Conservation (phyloP, 2,797 vertebrate genomes). For the Tangara arthus region DNA sequence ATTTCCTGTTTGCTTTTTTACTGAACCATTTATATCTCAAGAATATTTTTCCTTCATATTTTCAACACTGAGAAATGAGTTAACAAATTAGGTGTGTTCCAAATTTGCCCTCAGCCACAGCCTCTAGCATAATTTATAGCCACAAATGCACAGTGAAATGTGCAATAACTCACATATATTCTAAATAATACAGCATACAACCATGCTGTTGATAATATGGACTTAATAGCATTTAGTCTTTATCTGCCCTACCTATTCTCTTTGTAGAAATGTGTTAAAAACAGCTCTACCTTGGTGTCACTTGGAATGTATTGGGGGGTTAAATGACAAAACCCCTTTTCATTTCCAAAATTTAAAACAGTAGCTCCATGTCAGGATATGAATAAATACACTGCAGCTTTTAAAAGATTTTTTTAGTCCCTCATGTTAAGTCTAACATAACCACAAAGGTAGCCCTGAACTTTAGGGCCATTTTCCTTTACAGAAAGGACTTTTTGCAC, state of each 20-base stretch:
- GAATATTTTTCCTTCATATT: conserved; percentile 3
- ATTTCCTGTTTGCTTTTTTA: neutral
- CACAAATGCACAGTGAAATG: neutral
- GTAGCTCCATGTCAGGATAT: neutral
- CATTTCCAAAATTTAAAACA: neutral
- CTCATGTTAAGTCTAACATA: neutral
- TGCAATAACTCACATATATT: neutral
- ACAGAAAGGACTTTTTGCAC: neutral
- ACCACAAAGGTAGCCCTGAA: neutral
- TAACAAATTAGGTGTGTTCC: conserved; percentile 21
- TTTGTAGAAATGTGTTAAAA: neutral
- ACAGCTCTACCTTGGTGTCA: neutral
- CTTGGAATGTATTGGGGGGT: neutral
- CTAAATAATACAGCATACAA: neutral
- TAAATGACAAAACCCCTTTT: neutral
- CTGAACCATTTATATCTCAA: conserved; percentile 14
- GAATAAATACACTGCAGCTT: neutral
- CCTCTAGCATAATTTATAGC: neutral
- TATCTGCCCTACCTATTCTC: neutral
- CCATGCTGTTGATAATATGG: neutral
- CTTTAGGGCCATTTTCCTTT: neutral
- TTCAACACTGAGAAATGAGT: neutral
- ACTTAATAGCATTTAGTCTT: neutral
- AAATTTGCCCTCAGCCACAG: neutral
- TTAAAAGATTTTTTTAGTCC: neutral